Evolutionary conservation across 1,140 invertebrate genomes (phyloP).

Genomic region (Bombus consobrinus): DNA sequence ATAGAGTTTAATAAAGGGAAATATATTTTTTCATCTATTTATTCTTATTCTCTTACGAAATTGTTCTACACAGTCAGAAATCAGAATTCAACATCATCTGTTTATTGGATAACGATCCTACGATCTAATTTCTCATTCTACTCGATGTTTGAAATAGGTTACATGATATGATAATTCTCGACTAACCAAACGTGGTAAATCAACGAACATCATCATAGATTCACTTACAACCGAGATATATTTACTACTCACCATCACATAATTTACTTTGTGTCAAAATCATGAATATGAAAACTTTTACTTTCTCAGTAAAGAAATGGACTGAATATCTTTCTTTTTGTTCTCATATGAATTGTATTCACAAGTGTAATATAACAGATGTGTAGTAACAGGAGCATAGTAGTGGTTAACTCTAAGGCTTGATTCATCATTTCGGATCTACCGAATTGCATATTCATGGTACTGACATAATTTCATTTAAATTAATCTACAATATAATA

Average conservation of each 20-base stretch:
- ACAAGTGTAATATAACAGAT: background rate
- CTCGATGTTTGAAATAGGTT: constrained; percentile 9
- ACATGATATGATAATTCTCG: constrained; percentile 5
- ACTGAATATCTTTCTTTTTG: too few relatives aligned
- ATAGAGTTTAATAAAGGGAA: background rate
- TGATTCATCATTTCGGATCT: background rate
- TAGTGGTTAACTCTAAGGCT: background rate
- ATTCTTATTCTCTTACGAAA: constrained; percentile 19
- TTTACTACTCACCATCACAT: background rate
- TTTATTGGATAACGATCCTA: constrained; percentile 15
- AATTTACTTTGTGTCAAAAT: background rate
- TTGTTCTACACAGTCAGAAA: background rate
- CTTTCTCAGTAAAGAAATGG: too few relatives aligned
- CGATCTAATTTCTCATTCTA: constrained; percentile 15
- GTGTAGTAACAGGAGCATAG: too few relatives aligned
- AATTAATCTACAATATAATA: background rate
- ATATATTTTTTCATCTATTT: background rate
- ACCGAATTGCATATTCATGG: background rate
- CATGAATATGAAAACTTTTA: background rate
- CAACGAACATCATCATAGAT: background rate
- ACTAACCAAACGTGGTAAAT: background rate
- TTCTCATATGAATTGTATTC: background rate
- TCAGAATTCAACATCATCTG: background rate
- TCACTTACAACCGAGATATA: background rate
- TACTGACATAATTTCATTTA: background rate